Base-by-base conservation (phyloP, 2,113 vertebrate species). In the Psammodynastes pulverulentus region DNA sequence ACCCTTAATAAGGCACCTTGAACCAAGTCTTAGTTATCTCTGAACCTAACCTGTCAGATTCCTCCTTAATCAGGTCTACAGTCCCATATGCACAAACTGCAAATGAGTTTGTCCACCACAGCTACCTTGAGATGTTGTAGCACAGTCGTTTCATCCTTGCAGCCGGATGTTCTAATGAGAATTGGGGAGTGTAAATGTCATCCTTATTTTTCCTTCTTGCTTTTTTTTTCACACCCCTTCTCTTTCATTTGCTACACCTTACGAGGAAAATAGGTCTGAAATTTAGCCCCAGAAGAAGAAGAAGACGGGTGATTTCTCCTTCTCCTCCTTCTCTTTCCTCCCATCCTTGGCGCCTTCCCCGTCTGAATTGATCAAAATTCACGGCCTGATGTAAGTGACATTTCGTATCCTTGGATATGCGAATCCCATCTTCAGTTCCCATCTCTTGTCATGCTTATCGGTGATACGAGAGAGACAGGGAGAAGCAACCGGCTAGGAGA, bases 391-490 rank as follows among this genome's bases (percentile, higher is more conserved):
- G 92, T 96, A 97, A 97, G 96, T 95, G 93, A 94, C 94, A 95
- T 95, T 97, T 97, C 95, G 95, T 97, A 94, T 92, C 89, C 89
- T 86, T 96, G 95, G 95, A 97, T 96, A 96, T 96, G 94, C 95
- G 95, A 96, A 92, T 88, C 95, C 95, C 96, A 94, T 97, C 97
- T 96, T 94, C 86, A 84, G 54, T 94, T 94, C 94, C 95, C 93
- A 91, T 93, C 91, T 96, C 79, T 95, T 96, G 95, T 96, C 95
- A 96, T 45, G 93, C 96, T 97, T 97, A 97, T 97, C 97, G 95
- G 93, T 91, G 93, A 93, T 92, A 93, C 89, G 90, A 91, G 94
- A 17, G 93, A 96, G 95, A 95, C 8, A 0, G 84, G 89, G 96
- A 94, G 95, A 96, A 96, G 95, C 93, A 92, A 94, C 93, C 91